Percentiles rank a stretch among this genome's conserved stretches.
phyloP scores from a whole-genome alignment of 2,797 vertebrate genomes.

The Sebastolobus altivelis region DNA sequence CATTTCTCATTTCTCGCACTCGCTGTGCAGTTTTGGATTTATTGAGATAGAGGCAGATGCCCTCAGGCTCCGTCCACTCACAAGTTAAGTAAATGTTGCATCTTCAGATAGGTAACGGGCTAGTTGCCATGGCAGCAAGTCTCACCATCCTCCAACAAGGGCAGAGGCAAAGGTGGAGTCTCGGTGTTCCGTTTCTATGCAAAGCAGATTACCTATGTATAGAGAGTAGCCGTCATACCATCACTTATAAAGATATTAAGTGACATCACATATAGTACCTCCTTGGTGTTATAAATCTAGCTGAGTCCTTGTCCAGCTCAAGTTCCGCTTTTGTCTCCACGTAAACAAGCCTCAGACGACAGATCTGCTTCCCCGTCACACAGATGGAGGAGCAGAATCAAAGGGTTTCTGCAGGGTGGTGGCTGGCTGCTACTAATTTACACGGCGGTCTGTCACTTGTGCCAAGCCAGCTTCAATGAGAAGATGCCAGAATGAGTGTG shows the following conservation, averaged over 20 bases:
- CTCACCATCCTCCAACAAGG: conserved; percentile 9
- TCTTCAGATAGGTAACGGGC: conserved; percentile 12
- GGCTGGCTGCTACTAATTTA: conserved; percentile 59
- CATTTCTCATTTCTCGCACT: neutral
- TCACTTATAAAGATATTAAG: neutral
- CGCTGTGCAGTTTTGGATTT: conserved; percentile 20
- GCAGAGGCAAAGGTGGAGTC: conserved; percentile 35
- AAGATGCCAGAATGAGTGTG: conserved; percentile 45
- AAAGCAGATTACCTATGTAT: neutral
- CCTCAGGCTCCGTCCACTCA: neutral
- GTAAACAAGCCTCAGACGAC: conserved; percentile 16
- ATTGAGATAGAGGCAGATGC: conserved; percentile 18
- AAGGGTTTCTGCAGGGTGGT: conserved; percentile 55
- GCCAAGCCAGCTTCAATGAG: conserved; percentile 65
- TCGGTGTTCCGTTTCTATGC: conserved; percentile 27
- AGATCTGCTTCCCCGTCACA: conserved; percentile 15
- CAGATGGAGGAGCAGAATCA: conserved; percentile 44
- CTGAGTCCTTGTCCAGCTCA: neutral
- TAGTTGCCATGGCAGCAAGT: conserved; percentile 51
- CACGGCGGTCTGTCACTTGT: conserved; percentile 41
- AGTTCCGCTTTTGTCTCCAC: neutral
- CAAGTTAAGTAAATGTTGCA: conserved; percentile 29
- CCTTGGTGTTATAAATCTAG: neutral
- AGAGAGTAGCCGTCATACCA: too few species aligned
- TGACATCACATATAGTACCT: neutral